A percentile compares a stretch with the other conserved stretches of the same genome.
phyloP scores from a whole-genome alignment of 2,797 vertebrate genomes.

The Myiotriccus ornatus region DNA sequence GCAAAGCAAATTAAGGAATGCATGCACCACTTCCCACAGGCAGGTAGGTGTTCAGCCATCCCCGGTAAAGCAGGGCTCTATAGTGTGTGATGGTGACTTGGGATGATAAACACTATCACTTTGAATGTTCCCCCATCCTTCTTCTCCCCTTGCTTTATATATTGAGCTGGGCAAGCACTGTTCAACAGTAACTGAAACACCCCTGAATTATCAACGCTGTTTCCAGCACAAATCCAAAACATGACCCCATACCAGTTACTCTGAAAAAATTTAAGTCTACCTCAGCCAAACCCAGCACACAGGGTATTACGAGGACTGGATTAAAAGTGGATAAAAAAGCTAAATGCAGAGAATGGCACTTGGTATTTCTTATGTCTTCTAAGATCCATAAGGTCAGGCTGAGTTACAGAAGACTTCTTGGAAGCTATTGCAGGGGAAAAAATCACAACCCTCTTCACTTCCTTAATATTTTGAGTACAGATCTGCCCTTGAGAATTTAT shows the following conservation, averaged over 20 bases:
- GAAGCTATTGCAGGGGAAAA: background rate
- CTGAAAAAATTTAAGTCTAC: background rate
- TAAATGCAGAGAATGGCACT: background rate
- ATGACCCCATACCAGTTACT: background rate
- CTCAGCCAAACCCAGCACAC: background rate
- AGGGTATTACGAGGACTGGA: background rate
- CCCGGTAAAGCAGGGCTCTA: background rate
- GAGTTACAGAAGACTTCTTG: background rate
- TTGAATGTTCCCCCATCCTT: background rate
- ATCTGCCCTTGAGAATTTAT: background rate
- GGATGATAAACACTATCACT: background rate
- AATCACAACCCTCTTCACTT: accelerated
- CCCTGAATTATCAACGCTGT: background rate
- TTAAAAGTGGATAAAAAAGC: background rate
- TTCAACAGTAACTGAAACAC: background rate
- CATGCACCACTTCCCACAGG: background rate
- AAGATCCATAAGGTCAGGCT: background rate
- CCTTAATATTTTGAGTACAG: background rate
- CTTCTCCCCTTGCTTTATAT: background rate
- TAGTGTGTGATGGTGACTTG: background rate
- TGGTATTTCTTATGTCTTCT: background rate
- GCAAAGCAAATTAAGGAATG: background rate
- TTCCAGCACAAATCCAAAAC: background rate
- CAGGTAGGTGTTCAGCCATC: background rate
- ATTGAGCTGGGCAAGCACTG: background rate